These are phyloP conservation scores for Bradypodion pumilum DNA, from an alignment of 2,797 vertebrate genomes.

Conservation along the genomic window DNA sequence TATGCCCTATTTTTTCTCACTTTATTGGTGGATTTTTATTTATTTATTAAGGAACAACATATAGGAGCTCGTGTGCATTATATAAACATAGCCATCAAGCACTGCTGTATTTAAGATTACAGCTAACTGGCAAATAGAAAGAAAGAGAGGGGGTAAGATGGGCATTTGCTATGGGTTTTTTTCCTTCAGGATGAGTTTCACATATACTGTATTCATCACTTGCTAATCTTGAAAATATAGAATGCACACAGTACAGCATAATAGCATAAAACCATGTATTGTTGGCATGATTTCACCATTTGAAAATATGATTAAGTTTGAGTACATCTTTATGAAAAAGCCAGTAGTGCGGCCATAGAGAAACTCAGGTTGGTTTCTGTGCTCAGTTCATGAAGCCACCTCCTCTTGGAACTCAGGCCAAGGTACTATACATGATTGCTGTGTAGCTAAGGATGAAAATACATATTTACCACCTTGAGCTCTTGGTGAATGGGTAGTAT, in stretches of 20 bases:
- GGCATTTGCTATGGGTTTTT: background rate
- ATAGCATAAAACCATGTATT: no score
- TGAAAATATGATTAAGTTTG: no score
- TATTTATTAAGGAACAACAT: background rate
- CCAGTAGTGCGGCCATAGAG: background rate
- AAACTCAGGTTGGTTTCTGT: background rate
- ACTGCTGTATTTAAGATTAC: background rate
- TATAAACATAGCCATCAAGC: background rate
- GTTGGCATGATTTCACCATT: background rate
- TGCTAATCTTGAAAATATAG: background rate
- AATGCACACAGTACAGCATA: no score
- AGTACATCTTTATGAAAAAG: background rate
- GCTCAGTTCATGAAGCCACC: background rate
- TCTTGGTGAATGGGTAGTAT: no score
- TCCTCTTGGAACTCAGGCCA: background rate
- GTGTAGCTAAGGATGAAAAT: background rate
- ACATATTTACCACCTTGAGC: background rate
- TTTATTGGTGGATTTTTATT: background rate
- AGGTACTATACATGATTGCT: background rate
- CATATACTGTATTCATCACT: no score
- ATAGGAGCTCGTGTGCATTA: background rate
- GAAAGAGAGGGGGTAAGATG: background rate
- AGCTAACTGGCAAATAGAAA: background rate
- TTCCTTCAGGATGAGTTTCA: background rate
- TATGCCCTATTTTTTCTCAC: background rate